Conservation (phyloP, 2,888 invertebrate genomes). For the Athalia circularis region DNA sequence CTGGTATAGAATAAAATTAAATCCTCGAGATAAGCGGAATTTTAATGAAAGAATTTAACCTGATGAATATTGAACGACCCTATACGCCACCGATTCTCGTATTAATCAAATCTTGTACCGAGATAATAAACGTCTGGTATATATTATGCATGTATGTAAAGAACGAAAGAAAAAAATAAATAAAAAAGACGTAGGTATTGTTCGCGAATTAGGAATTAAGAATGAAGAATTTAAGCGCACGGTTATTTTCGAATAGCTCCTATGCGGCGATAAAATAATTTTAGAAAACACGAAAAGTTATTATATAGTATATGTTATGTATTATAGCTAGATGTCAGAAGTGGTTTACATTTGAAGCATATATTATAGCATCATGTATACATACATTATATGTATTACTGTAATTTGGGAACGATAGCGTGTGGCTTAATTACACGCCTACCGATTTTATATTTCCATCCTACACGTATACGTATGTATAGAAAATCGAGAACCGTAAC, state of each 20-base stretch:
- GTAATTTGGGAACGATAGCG: constrained; percentile 33
- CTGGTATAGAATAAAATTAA: too few species aligned
- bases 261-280: neutral
- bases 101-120: too few species aligned
- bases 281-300: constrained; percentile 22
- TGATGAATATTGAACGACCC: too few species aligned
- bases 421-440: constrained; percentile 41
- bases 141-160: too few species aligned
- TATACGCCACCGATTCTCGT: too few species aligned
- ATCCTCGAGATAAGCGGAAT: too few species aligned
- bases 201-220: neutral
- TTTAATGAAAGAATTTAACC: too few species aligned
- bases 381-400: neutral
- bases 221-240: constrained; percentile 8
- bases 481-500: constrained; percentile 25
- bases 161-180: neutral
- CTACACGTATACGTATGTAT: neutral
- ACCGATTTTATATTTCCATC: constrained; percentile 39
- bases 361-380: neutral
- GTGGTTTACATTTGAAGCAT: constrained; percentile 10
- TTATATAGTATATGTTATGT: neutral
- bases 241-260: constrained; percentile 9
- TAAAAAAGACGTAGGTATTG: constrained; percentile 7
- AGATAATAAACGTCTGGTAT: too few species aligned
- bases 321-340: constrained; percentile 11